Percentiles rank a stretch among this genome's conserved stretches.
These are phyloP conservation scores for Chaetoderma sp. DNA, from an alignment of 2,888 invertebrate species.

Conservation along the genomic window DNA sequence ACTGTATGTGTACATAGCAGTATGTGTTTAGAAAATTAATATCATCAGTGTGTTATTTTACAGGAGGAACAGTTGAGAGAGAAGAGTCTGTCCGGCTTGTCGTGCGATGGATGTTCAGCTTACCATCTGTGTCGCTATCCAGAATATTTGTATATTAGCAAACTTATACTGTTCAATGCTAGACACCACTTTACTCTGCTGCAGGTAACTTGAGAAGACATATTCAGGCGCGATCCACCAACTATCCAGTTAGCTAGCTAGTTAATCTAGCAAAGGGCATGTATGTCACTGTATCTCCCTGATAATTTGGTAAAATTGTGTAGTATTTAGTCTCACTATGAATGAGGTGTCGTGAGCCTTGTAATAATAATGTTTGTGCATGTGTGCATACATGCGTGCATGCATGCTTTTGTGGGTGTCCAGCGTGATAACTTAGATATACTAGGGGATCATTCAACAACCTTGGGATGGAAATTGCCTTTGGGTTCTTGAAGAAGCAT, in stretches of 20 bases:
- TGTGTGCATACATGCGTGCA: too few relatives aligned
- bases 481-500: too few relatives aligned
- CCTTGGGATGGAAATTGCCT: too few relatives aligned
- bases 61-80: slow-evolving; percentile 33
- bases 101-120: slow-evolving; percentile 61
- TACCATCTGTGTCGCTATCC: slow-evolving; percentile 66
- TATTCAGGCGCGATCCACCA: too few relatives aligned
- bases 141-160: slow-evolving; percentile 70
- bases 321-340: not conserved
- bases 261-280: not conserved
- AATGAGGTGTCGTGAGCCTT: too few relatives aligned
- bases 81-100: slow-evolving; percentile 40
- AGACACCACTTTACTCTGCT: slow-evolving; percentile 40
- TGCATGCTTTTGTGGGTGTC: too few relatives aligned
- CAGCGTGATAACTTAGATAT: too few relatives aligned
- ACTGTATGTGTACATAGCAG: not conserved
- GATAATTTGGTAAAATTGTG: too few relatives aligned
- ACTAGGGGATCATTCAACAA: too few relatives aligned
- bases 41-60: not conserved
- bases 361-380: too few relatives aligned
- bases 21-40: not conserved
- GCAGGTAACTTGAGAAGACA: slow-evolving; percentile 54
- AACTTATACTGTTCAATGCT: slow-evolving; percentile 50
- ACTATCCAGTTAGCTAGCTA: not conserved
- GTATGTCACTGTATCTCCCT: not conserved